Evolutionary conservation across 2,113 vertebrate species (phyloP).

Genomic region (Protobothrops mucrosquamatus): DNA sequence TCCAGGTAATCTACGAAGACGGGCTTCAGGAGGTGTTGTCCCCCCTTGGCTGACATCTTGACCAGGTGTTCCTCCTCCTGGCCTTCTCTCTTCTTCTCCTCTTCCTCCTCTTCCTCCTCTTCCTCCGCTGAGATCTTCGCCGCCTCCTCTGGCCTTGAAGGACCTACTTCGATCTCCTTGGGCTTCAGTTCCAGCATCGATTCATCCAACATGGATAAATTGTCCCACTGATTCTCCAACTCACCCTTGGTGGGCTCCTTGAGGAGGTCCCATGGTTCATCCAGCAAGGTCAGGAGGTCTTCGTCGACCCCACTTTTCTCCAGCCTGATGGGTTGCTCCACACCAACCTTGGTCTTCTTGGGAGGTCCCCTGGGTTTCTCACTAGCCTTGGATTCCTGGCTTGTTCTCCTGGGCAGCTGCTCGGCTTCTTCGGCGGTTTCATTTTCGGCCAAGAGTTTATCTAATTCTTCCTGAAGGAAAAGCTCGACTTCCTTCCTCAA

Average conservation of each 20-base stretch:
- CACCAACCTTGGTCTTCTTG: not conserved
- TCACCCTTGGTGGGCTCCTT: accelerated
- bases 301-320: no score
- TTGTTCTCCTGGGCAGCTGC: not conserved
- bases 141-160: not conserved
- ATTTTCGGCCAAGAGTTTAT: not conserved
- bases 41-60: not conserved
- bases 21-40: not conserved
- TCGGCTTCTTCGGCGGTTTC: accelerated
- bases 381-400: not conserved
- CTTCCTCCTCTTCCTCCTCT: not conserved
- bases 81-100: not conserved
- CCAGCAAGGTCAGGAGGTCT: not conserved
- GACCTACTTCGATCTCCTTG: accelerated
- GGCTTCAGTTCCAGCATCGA: not conserved
- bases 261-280: not conserved
- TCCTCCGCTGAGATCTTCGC: accelerated
- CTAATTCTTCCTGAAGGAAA: not conserved
- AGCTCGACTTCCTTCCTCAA: not conserved
- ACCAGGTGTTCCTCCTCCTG: not conserved
- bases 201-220: not conserved
- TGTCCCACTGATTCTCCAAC: not conserved
- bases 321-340: no score
- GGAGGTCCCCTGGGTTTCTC: not conserved
- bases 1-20: not conserved